Evolutionary conservation across 2,797 vertebrate genomes (phyloP).

Genomic region (Parambassis ranga): DNA sequence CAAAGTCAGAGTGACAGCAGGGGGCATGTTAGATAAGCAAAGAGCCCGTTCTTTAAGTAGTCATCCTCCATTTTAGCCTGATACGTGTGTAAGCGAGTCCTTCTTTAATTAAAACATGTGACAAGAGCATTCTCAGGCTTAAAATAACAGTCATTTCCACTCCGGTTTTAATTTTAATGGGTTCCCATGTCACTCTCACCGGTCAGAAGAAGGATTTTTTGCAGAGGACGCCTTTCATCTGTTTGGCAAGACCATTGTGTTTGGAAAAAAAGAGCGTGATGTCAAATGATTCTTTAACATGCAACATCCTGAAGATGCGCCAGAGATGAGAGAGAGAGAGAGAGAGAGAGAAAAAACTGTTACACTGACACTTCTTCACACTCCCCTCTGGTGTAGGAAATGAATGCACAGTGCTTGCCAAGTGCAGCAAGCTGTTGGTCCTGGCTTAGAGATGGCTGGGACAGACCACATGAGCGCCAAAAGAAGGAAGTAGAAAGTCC

Average conservation of each 20-base stretch:
- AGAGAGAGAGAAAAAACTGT: constrained; percentile 5
- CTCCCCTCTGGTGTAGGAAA: constrained; percentile 33
- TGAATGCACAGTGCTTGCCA: constrained; percentile 27
- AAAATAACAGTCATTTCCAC: neutral
- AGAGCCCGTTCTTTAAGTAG: neutral
- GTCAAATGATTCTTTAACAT: neutral
- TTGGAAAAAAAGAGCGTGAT: neutral
- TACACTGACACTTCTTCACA: constrained; percentile 10
- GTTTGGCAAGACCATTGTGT: neutral
- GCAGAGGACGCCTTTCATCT: constrained; percentile 15
- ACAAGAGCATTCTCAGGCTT: too few relatives aligned
- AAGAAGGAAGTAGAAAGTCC: constrained; percentile 4
- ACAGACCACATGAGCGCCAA: constrained; percentile 7
- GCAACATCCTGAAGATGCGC: constrained; percentile 1
- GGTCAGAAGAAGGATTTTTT: constrained; percentile 14
- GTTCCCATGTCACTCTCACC: neutral
- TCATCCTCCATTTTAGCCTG: too few relatives aligned
- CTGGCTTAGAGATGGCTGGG: constrained; percentile 3
- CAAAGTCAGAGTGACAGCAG: neutral
- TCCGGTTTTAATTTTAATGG: neutral
- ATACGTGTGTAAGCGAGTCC: too few relatives aligned
- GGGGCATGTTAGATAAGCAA: neutral
- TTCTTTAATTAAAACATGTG: neutral
- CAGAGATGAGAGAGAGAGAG: constrained; percentile 10
- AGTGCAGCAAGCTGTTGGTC: constrained; percentile 36